These are phyloP conservation scores for Oligia strigilis DNA, from an alignment of 2,888 invertebrate species.

Conservation along the genomic window DNA sequence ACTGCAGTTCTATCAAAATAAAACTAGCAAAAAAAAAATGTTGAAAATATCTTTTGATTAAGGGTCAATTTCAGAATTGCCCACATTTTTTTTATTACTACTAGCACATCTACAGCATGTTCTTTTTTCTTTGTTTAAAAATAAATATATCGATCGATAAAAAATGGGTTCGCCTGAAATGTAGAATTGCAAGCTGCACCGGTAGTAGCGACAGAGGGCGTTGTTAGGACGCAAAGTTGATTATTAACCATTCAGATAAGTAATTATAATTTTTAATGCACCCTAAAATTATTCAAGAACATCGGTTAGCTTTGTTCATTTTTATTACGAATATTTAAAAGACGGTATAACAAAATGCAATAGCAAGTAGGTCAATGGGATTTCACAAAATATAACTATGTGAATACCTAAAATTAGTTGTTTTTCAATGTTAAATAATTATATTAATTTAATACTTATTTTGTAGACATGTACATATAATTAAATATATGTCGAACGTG, in stretches of 20 bases:
- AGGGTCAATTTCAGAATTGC: not conserved
- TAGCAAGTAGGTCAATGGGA: not conserved
- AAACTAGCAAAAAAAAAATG: not conserved
- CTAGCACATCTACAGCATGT: not conserved
- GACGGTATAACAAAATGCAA: not conserved
- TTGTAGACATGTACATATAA: not conserved
- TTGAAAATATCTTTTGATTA: not conserved
- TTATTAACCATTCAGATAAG: not conserved
- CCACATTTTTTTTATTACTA: not conserved
- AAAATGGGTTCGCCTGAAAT: not conserved
- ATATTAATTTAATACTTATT: not conserved
- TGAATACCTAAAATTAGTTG: too few species aligned
- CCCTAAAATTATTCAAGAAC: not conserved
- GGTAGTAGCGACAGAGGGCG: slow-evolving; percentile 35
- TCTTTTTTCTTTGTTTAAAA: not conserved
- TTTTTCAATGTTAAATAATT: not conserved
- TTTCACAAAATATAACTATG: not conserved
- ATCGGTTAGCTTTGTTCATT: not conserved
- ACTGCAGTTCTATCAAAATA: slow-evolving; percentile 8
- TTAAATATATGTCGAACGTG: not conserved
- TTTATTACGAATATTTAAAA: not conserved
- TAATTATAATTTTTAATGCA: not conserved
- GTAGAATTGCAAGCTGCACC: slow-evolving; percentile 31
- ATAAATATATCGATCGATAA: not conserved
- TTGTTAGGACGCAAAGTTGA: not conserved